Conservation (phyloP, 2,113 vertebrate genomes). For the Sturnus vulgaris region DNA sequence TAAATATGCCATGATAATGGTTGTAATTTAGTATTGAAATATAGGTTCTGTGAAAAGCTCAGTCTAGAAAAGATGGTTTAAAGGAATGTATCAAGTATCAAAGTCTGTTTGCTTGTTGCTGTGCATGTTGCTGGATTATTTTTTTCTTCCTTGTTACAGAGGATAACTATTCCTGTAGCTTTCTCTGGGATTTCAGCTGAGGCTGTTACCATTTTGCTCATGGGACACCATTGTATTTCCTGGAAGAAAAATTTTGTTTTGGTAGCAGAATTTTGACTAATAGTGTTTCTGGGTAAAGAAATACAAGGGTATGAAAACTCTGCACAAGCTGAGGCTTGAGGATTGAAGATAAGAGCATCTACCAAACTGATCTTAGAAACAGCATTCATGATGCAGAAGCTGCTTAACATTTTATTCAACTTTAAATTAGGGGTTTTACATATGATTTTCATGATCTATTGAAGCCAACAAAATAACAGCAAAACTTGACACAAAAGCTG, state of each 20-base stretch:
- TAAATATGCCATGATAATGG: neutral
- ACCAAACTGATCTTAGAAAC: neutral
- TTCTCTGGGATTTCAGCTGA: neutral
- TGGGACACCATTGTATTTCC: accelerated
- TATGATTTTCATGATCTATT: neutral
- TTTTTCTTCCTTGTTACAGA: neutral
- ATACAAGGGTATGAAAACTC: neutral
- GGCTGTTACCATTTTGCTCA: neutral
- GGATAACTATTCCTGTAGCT: neutral
- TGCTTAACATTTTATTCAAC: neutral
- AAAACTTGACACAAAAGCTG: neutral
- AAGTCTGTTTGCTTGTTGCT: neutral
- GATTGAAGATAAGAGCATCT: neutral
- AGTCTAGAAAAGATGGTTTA: neutral
- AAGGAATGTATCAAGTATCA: neutral
- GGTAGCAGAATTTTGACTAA: neutral
- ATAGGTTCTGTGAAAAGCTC: neutral
- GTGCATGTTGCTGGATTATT: neutral
- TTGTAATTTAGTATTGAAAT: neutral
- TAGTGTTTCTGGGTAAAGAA: neutral
- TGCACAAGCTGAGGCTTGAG: neutral
- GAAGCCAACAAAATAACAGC: neutral
- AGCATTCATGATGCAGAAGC: neutral
- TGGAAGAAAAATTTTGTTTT: neutral
- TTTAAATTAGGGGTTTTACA: neutral